Conservation (phyloP, 1,140 invertebrate genomes). For the Apis laboriosa region DNA sequence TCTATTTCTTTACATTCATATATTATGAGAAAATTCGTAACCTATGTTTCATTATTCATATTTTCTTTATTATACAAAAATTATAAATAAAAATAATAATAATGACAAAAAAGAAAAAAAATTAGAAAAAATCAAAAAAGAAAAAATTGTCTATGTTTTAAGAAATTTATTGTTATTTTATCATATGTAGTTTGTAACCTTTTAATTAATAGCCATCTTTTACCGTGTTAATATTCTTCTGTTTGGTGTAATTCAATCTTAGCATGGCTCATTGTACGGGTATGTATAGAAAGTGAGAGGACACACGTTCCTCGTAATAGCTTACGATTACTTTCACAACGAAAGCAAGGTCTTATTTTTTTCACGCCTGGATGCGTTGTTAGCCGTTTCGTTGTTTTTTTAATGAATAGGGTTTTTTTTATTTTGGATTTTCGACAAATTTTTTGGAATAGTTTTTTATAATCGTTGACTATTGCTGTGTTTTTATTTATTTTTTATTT, state of each 20-base stretch:
- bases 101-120: no score
- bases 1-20: no score
- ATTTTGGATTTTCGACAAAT: not conserved
- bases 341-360: constrained; percentile 23
- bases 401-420: not conserved
- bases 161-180: not conserved
- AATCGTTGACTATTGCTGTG: not conserved
- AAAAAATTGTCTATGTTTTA: not conserved
- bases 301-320: constrained; percentile 18
- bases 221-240: not conserved
- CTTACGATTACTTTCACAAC: constrained; percentile 34
- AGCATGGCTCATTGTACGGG: constrained; percentile 3
- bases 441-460: no score
- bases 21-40: no score
- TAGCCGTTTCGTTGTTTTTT: not conserved
- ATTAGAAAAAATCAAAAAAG: not conserved
- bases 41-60: no score
- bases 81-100: no score
- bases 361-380: not conserved
- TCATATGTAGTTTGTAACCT: not conserved
- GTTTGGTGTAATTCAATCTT: not conserved
- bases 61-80: no score
- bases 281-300: constrained; percentile 27
- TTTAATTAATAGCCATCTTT: not conserved
- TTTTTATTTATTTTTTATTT: no score